phyloP scores from a whole-genome alignment of 1,140 invertebrate species.

The Phthorimaea operculella region DNA sequence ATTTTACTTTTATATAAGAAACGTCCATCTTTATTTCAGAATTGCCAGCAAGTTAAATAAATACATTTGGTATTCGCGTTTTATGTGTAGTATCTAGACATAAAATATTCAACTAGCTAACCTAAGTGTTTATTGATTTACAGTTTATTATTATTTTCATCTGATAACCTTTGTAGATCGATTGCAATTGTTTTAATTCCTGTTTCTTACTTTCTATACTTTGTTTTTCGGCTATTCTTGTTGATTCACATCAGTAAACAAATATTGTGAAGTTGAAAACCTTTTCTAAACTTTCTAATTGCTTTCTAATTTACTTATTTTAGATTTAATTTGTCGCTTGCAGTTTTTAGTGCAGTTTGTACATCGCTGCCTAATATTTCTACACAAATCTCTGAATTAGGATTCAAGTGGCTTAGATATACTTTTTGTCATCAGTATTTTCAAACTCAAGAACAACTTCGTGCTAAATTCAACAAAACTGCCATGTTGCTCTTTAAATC shows the following conservation, averaged over 20 bases:
- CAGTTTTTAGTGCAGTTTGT: slow-evolving; percentile 28
- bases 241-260: slow-evolving; percentile 30
- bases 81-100: no score
- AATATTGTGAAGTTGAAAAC: slow-evolving; percentile 30
- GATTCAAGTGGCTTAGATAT: slow-evolving; percentile 35
- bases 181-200: slow-evolving; percentile 42
- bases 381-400: slow-evolving; percentile 38
- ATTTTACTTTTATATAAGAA: no score
- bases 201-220: slow-evolving; percentile 35
- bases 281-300: slow-evolving; percentile 38
- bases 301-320: slow-evolving; percentile 45
- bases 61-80: no score
- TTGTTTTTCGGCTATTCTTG: slow-evolving; percentile 33
- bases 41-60: no score
- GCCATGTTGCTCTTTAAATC: slow-evolving; percentile 32
- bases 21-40: no score
- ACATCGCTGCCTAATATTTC: slow-evolving; percentile 32
- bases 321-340: slow-evolving; percentile 37
- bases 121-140: no score
- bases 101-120: no score
- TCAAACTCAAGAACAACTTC: slow-evolving; percentile 35
- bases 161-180: neutral
- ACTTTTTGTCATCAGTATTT: slow-evolving; percentile 20
- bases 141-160: neutral
- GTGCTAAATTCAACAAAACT: slow-evolving; percentile 39